Conservation (phyloP, 2,797 vertebrate genomes). For the Pteronotus mesoamericanus region DNA sequence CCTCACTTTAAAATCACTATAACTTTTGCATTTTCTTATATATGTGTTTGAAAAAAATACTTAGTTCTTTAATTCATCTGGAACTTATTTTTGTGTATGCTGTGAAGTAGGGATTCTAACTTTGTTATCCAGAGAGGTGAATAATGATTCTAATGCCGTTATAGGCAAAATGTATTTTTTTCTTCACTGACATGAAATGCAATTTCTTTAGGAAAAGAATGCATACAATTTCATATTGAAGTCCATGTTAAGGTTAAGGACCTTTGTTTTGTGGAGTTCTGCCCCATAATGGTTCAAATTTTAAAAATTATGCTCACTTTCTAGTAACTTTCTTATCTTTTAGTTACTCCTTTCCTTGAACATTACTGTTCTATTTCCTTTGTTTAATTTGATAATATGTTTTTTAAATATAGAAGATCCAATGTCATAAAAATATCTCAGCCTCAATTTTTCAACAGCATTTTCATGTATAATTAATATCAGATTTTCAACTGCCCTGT, state of each 20-base stretch:
- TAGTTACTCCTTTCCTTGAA: slow-evolving; percentile 1
- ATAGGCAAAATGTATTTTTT: not conserved
- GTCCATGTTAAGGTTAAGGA: not conserved
- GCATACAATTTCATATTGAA: not conserved
- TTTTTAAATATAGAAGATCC: not conserved
- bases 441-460: not conserved
- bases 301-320: slow-evolving; percentile 1
- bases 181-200: not conserved
- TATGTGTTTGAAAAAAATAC: not conserved
- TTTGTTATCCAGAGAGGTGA: slow-evolving; percentile 40
- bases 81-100: slow-evolving; percentile 25
- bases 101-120: slow-evolving; percentile 8
- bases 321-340: not conserved
- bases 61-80: not conserved
- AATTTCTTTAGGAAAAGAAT: slow-evolving; percentile 2
- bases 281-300: not conserved
- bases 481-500: not conserved
- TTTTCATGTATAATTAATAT: not conserved
- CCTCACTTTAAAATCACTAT: not conserved
- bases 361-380: not conserved
- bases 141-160: slow-evolving; percentile 12
- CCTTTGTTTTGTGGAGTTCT: slow-evolving; percentile 15
- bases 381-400: not conserved
- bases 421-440: slow-evolving; percentile 14
- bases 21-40: slow-evolving; percentile 26